Evolutionary conservation across 2,797 vertebrate species (phyloP).

Genomic region (Thamnophis elegans): DNA sequence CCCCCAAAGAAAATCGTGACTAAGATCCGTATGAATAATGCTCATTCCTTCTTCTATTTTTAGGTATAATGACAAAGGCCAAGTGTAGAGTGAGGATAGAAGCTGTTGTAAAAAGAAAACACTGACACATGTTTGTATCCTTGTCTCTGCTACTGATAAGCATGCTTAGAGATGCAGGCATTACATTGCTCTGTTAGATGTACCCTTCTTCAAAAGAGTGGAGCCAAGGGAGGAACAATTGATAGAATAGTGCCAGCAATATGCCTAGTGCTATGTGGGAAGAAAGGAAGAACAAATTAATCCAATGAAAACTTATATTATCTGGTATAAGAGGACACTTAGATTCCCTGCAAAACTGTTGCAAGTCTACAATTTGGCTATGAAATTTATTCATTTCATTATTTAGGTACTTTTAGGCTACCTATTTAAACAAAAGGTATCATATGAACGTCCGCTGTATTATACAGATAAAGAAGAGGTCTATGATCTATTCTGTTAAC

Average conservation of each 20-base stretch:
- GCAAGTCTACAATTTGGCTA: not conserved
- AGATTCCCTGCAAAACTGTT: not conserved
- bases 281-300: not conserved
- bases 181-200: too few relatives aligned
- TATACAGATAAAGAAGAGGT: not conserved
- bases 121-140: slow-evolving; percentile 1
- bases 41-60: slow-evolving; percentile 23
- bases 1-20: not conserved
- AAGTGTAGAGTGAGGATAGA: not conserved
- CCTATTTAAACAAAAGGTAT: not conserved
- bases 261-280: not conserved
- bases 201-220: not conserved
- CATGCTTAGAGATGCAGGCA: not conserved
- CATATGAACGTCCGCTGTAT: not conserved
- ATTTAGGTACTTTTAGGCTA: not conserved
- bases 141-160: not conserved
- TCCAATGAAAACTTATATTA: not conserved
- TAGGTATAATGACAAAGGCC: not conserved
- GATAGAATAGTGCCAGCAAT: not conserved
- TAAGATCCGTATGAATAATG: not conserved
- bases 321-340: not conserved
- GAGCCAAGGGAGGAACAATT: not conserved
- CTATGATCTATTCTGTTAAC: not conserved
- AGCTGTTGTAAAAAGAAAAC: not conserved
- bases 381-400: not conserved